phyloP scores from a whole-genome alignment of 2,888 invertebrate genomes.

The Platycheirus rosarum region DNA sequence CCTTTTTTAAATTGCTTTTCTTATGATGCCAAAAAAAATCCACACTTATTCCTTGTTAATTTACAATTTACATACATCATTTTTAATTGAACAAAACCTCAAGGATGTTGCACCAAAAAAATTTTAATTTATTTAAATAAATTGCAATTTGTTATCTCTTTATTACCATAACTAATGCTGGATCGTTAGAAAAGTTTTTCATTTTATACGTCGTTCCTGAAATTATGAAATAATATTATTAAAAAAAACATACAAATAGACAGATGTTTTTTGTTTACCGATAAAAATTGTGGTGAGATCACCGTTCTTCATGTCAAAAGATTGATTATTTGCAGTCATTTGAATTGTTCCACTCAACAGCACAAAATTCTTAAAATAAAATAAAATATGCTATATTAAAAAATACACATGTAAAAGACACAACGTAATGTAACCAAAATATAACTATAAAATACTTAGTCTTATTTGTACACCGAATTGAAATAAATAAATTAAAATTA shows the following conservation, averaged over 20 bases:
- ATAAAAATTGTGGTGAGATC: conserved; percentile 58
- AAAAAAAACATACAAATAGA: not conserved
- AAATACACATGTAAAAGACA: not conserved
- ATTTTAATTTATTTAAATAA: too few species aligned
- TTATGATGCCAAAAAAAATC: too few species aligned
- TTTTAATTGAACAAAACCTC: too few species aligned
- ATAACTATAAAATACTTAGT: too few species aligned
- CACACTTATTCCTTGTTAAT: too few species aligned
- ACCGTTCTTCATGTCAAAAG: conserved; percentile 51
- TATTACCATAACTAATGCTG: conserved; percentile 68
- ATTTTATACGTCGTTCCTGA: conserved; percentile 48
- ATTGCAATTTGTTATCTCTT: too few species aligned
- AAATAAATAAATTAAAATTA: too few species aligned
- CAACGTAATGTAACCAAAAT: not conserved
- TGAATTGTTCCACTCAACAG: conserved; percentile 44
- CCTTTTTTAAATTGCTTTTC: too few species aligned
- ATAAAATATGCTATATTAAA: too few species aligned
- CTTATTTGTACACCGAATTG: too few species aligned
- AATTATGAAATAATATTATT: not conserved
- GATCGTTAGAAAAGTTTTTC: conserved; percentile 55
- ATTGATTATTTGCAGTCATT: conserved; percentile 34
- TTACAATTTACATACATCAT: too few species aligned
- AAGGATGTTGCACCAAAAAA: too few species aligned
- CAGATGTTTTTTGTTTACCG: conserved; percentile 28
- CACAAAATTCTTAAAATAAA: conserved; percentile 53